Conservation (phyloP, 2,113 vertebrate species). For the Ameiurus melas region DNA sequence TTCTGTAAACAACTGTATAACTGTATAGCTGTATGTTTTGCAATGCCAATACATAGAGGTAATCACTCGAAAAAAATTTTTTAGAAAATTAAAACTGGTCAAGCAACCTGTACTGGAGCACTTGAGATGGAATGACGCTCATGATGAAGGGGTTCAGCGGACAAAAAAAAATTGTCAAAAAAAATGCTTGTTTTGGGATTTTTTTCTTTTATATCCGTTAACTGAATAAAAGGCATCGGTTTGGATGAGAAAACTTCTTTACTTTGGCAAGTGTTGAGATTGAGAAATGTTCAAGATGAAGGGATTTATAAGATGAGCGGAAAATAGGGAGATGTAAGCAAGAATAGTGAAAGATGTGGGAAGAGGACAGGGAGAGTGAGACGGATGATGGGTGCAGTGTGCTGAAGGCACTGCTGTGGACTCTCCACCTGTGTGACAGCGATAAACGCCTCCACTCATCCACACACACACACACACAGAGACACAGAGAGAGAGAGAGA, state of each 20-base stretch:
- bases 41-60: too few species aligned
- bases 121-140: too few species aligned
- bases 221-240: not conserved
- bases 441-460: conserved; percentile 37
- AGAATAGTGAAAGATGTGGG: not conserved
- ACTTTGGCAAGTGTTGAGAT: not conserved
- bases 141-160: not conserved
- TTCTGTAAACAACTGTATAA: too few species aligned
- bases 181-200: not conserved
- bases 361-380: not conserved
- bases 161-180: not conserved
- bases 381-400: not conserved
- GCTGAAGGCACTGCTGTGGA: conserved; percentile 11
- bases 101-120: too few species aligned
- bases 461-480: not conserved
- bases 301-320: not conserved
- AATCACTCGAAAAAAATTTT: too few species aligned
- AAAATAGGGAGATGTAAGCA: conserved; percentile 1
- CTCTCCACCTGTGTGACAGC: conserved; percentile 22
- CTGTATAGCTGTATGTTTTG: too few species aligned
- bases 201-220: not conserved
- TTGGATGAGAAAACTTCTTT: not conserved
- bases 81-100: too few species aligned
- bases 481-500: not conserved
- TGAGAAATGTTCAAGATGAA: not conserved